Evolutionary conservation across 2,888 invertebrate genomes (phyloP).

Genomic region (Drosophila suboccidentalis): DNA sequence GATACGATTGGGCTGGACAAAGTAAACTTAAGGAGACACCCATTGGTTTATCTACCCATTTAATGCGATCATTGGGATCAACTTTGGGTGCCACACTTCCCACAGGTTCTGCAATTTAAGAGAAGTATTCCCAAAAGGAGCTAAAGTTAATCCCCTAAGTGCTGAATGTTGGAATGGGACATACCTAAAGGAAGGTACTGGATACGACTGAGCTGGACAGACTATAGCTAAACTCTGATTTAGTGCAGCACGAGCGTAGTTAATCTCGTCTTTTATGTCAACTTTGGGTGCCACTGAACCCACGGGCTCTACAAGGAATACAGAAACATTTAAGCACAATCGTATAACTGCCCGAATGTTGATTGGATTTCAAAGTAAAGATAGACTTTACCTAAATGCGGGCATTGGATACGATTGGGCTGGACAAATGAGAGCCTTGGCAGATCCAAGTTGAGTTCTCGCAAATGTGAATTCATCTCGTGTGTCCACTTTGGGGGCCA

Average conservation of each 20-base stretch:
- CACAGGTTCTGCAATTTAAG: constrained; percentile 87
- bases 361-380: background rate
- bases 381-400: constrained; percentile 74
- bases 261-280: constrained; percentile 89
- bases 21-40: constrained; percentile 88
- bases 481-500: constrained; percentile 89
- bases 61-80: constrained; percentile 88
- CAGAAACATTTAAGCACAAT: background rate
- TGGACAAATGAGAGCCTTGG: constrained; percentile 89
- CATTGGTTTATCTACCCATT: constrained; percentile 86
- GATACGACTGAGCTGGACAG: constrained; percentile 88
- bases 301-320: constrained; percentile 85
- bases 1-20: constrained; percentile 92
- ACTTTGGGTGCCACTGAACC: constrained; percentile 88
- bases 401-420: constrained; percentile 87
- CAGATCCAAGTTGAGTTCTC: constrained; percentile 74
- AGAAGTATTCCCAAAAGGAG: background rate
- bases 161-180: constrained; percentile 50
- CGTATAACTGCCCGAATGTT: background rate
- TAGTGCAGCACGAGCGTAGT: constrained; percentile 86
- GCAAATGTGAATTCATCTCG: constrained; percentile 87
- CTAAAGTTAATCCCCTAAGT: constrained; percentile 19
- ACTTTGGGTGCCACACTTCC: constrained; percentile 90
- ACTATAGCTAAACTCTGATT: constrained; percentile 88
- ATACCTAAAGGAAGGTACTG: constrained; percentile 67